phyloP scores from a whole-genome alignment of 2,113 vertebrate genomes.

The Pelvicachromis taeniatus region DNA sequence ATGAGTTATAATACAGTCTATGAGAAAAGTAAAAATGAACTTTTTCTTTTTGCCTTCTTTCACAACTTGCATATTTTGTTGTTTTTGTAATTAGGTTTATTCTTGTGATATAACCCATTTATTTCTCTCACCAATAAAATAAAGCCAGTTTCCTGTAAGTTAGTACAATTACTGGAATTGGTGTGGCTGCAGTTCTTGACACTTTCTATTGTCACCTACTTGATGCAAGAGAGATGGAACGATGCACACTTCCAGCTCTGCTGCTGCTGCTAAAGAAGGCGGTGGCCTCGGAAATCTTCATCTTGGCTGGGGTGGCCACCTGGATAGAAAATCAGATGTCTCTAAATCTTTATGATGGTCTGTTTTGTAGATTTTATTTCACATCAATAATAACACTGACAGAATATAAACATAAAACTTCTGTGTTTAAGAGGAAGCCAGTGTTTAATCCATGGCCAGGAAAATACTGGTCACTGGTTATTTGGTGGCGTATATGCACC shows the following conservation, averaged over 20 bases:
- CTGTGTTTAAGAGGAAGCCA: not conserved
- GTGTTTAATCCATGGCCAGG: not conserved
- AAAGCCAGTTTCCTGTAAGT: not conserved
- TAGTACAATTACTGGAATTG: not conserved
- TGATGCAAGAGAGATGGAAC: constrained; percentile 16
- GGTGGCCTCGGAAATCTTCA: constrained; percentile 84
- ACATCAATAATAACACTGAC: not conserved
- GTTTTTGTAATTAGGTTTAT: not conserved
- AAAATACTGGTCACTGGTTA: not conserved
- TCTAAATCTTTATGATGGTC: not conserved
- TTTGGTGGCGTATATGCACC: not conserved
- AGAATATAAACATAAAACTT: not conserved
- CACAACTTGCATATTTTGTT: not conserved
- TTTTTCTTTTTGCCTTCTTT: not conserved
- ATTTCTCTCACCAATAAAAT: not conserved
- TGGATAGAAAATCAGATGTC: constrained; percentile 33
- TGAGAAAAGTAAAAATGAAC: not conserved
- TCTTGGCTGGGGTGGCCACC: constrained; percentile 72
- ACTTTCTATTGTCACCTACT: constrained; percentile 45
- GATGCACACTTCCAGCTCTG: constrained; percentile 40
- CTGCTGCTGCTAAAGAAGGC: constrained; percentile 65
- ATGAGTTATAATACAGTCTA: not conserved
- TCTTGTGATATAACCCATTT: not conserved
- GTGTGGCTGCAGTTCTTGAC: not conserved
- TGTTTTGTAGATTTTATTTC: not conserved